These are phyloP conservation scores for Lanius ludovicianus DNA, from an alignment of 2,113 vertebrate genomes.

Conservation along the genomic window DNA sequence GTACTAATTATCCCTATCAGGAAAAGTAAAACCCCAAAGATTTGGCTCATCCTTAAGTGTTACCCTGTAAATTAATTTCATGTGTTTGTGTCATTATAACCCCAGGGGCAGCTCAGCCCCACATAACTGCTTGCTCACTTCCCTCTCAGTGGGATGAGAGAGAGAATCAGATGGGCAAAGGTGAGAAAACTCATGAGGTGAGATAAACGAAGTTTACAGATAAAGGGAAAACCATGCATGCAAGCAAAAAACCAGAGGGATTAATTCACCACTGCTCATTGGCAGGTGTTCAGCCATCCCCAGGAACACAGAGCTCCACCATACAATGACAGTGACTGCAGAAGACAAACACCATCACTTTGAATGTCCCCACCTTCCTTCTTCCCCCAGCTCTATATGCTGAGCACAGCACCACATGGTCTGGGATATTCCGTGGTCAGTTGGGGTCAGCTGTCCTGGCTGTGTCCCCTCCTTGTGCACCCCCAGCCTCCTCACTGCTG, in stretches of 20 bases:
- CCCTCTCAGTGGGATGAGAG: neutral
- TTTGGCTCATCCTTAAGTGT: neutral
- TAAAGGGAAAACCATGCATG: neutral
- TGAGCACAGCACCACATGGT: neutral
- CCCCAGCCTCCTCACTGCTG: neutral
- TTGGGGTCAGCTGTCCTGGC: neutral
- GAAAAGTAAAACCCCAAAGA: neutral
- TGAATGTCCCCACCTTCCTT: neutral
- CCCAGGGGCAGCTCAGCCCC: neutral
- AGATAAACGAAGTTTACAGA: neutral
- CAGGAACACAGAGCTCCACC: neutral
- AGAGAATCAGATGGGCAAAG: neutral
- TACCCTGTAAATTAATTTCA: neutral
- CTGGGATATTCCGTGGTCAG: neutral
- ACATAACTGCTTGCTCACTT: neutral
- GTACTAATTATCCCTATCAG: neutral
- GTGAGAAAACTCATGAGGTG: neutral
- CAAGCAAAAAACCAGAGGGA: neutral
- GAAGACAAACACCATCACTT: rapidly evolving
- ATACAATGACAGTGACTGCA: neutral
- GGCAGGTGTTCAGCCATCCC: neutral
- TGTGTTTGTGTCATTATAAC: neutral
- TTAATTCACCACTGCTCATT: neutral
- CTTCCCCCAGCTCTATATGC: neutral
- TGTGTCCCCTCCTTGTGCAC: neutral